phyloP scores from a whole-genome alignment of 2,888 invertebrate species.

The Lacanobia oleracea region DNA sequence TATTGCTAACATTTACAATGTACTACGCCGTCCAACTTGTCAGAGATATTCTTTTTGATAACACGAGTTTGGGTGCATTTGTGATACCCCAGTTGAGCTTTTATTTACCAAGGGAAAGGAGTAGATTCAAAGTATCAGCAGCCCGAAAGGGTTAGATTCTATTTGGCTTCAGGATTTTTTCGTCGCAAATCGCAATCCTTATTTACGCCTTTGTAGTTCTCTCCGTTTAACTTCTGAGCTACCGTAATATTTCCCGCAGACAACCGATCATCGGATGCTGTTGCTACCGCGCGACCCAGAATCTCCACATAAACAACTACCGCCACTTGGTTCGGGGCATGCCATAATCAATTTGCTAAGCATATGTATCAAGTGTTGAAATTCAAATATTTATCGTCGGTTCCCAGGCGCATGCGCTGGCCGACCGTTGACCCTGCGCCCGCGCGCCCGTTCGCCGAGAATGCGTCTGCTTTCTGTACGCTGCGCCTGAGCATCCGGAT shows the following conservation, averaged over 20 bases:
- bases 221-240: background rate
- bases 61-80: constrained; percentile 11
- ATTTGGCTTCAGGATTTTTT: constrained; percentile 15
- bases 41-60: constrained; percentile 42
- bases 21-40: constrained; percentile 30
- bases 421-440: constrained; percentile 89
- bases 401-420: constrained; percentile 86
- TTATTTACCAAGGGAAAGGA: background rate
- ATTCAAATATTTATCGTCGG: constrained; percentile 89
- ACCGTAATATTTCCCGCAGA: constrained; percentile 11
- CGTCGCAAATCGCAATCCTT: background rate
- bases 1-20: constrained; percentile 59
- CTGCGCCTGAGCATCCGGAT: constrained; percentile 75
- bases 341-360: constrained; percentile 88
- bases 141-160: constrained; percentile 11
- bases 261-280: constrained; percentile 27
- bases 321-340: constrained; percentile 74
- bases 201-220: background rate
- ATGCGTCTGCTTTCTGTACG: constrained; percentile 82
- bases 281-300: constrained; percentile 68
- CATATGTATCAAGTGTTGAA: constrained; percentile 90
- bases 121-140: constrained; percentile 5
- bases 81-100: constrained; percentile 11
- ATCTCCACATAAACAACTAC: constrained; percentile 77
- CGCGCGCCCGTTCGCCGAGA: constrained; percentile 74